These are phyloP conservation scores for Labrus mixtus DNA, from an alignment of 2,113 vertebrate genomes.

Conservation along the genomic window DNA sequence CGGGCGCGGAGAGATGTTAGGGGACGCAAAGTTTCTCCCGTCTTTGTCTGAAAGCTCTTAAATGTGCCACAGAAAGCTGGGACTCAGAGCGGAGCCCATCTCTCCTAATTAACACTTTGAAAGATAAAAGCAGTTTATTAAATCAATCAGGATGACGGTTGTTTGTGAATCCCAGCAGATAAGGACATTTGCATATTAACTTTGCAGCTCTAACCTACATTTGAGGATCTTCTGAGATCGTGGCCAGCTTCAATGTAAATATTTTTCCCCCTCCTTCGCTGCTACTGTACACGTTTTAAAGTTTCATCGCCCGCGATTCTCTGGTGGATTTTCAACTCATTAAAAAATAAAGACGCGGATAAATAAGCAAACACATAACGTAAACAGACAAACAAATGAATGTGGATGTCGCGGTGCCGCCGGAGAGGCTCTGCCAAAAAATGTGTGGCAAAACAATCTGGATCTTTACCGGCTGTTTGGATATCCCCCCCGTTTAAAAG, in stretches of 20 bases:
- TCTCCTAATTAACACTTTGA: conserved; percentile 99
- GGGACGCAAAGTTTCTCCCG: conserved; percentile 67
- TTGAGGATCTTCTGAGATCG: conserved; percentile 91
- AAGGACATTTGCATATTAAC: conserved; percentile 99
- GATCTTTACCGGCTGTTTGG: conserved; percentile 59
- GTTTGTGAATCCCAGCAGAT: conserved; percentile 99
- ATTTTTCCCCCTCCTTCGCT: conserved; percentile 81
- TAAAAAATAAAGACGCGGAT: conserved; percentile 82
- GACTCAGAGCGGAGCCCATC: conserved; percentile 89
- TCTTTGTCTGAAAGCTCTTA: conserved; percentile 78
- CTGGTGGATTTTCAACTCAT: conserved; percentile 80
- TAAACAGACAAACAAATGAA: conserved; percentile 78
- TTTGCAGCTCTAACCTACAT: conserved; percentile 98
- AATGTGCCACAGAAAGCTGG: conserved; percentile 72
- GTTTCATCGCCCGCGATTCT: conserved; percentile 72
- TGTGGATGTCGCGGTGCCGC: conserved; percentile 34
- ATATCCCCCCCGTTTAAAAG: conserved; percentile 58
- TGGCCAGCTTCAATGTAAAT: conserved; percentile 94
- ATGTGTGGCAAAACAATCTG: conserved; percentile 57
- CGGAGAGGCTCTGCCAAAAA: conserved; percentile 42
- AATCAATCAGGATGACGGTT: conserved; percentile 99
- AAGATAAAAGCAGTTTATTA: conserved; percentile 99
- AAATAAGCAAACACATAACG: conserved; percentile 77
- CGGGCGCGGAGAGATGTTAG: conserved; percentile 46
- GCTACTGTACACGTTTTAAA: conserved; percentile 81